Evolutionary conservation across 2,797 vertebrate species (phyloP).

Genomic region (Taeniopygia guttata): DNA sequence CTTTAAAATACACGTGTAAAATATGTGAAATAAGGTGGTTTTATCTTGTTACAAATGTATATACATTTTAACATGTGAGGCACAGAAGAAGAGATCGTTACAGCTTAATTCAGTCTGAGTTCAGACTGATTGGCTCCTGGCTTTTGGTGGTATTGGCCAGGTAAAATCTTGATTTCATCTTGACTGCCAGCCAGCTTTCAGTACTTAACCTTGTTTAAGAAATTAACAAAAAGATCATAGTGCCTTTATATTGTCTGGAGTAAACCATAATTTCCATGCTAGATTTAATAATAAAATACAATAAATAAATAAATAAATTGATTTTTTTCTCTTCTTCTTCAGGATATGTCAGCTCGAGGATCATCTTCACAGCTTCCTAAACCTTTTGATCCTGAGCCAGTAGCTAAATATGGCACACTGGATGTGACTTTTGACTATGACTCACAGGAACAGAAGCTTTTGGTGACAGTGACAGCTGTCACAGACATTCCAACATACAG

Average conservation of each 20-base stretch:
- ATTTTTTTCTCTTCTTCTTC: neutral
- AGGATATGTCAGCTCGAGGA: conserved; percentile 91
- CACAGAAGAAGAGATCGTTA: neutral
- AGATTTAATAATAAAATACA: conserved; percentile 38
- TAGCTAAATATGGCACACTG: conserved; percentile 91
- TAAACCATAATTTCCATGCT: neutral
- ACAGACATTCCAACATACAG: conserved; percentile 90
- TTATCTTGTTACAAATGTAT: neutral
- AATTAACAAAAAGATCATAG: conserved; percentile 16
- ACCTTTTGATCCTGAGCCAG: conserved; percentile 89
- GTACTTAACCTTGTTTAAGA: conserved; percentile 2
- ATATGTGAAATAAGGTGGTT: neutral
- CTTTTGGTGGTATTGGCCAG: neutral
- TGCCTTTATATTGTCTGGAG: neutral
- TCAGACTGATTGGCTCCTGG: neutral
- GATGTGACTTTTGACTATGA: conserved; percentile 95
- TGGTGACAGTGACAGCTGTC: conserved; percentile 91
- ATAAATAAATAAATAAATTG: conserved; percentile 47
- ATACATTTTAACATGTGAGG: neutral
- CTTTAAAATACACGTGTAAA: neutral
- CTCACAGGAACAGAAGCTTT: conserved; percentile 90
- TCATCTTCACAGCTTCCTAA: conserved; percentile 91
- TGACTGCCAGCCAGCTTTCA: neutral
- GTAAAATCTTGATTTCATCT: neutral
- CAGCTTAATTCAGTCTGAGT: neutral